Conservation (phyloP, 2,797 vertebrate genomes). For the Streptopelia turtur region DNA sequence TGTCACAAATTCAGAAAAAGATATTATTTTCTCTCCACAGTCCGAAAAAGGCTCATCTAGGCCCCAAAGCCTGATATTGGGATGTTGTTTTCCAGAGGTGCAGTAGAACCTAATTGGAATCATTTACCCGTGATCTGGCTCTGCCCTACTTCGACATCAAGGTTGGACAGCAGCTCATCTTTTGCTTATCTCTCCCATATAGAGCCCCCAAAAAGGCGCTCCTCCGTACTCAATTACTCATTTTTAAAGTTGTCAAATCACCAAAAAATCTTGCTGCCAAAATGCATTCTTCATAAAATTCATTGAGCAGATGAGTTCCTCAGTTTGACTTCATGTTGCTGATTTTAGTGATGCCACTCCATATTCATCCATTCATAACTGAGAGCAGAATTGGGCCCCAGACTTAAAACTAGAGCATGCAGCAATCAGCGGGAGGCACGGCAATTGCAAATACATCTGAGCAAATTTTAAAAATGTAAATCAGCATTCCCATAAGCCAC, state of each 20-base stretch:
- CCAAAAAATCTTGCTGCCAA: neutral
- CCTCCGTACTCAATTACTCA: neutral
- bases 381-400: neutral
- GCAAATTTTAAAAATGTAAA: slow-evolving; percentile 68
- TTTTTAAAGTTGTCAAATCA: neutral
- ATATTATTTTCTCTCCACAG: fast-evolving
- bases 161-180: neutral
- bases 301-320: fast-evolving
- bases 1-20: neutral
- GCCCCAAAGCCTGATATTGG: neutral
- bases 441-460: neutral
- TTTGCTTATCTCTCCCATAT: neutral
- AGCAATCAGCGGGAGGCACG: neutral
- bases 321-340: neutral
- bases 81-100: neutral
- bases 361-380: neutral
- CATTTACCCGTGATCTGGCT: neutral
- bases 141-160: neutral
- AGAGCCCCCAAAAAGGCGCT: fast-evolving
- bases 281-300: neutral
- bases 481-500: slow-evolving; percentile 54
- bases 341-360: neutral
- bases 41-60: neutral
- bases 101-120: neutral
- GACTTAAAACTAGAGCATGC: slow-evolving; percentile 14